Base-by-base conservation (phyloP, 1,140 invertebrate genomes). In the Bicyclus anynana region DNA sequence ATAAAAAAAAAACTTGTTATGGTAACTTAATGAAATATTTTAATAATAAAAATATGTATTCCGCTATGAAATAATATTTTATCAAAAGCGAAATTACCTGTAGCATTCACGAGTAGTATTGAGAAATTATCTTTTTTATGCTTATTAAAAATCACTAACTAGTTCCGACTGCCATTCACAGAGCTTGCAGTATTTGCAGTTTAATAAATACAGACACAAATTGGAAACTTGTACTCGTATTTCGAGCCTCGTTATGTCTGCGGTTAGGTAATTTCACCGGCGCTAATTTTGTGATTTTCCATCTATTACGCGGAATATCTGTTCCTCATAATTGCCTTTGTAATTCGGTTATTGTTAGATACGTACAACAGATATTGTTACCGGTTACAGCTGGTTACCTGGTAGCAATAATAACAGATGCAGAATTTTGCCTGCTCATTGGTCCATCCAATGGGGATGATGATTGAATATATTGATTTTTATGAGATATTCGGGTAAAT, bases 241-340 rank as follows among this genome's bases (percentile, higher is more conserved):
- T 62, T 63, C 37, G 38, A 63, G 50, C 42, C 20, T 58, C 37
- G 53, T 62, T 53, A 57, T 60, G 53, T 49, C 55, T 67, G 65
- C 27, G 60, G 65, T 62, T 57, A 47, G 48, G 42, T 61, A 59
- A 64, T 61, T 64, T 58, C 44, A 26, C 52, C 38, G 35, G 49
- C 29, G 26, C 55, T 52, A 52, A 59, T 52, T 44, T 52, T 20
- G 16, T 33, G 38, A 52, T 59, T 52, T 59, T 59, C 56, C 40
- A 37, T 29, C 49, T 52, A 52, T 59, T 35, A 52, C 20, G 35
- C 2, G 14, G 18, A 37, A 59, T 47, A 59, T 58, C 23, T 46
- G 16, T 38, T 44, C 48, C 2, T 48, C 23, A 27, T 27, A 48
- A 48, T 48, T 44, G 17, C 16, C 40, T 16, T 20, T 44, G 37